A percentile compares a stretch with the other conserved stretches of the same genome.
Evolutionary conservation across 2,113 vertebrate genomes (phyloP).

Genomic region (Pelusios castaneus): DNA sequence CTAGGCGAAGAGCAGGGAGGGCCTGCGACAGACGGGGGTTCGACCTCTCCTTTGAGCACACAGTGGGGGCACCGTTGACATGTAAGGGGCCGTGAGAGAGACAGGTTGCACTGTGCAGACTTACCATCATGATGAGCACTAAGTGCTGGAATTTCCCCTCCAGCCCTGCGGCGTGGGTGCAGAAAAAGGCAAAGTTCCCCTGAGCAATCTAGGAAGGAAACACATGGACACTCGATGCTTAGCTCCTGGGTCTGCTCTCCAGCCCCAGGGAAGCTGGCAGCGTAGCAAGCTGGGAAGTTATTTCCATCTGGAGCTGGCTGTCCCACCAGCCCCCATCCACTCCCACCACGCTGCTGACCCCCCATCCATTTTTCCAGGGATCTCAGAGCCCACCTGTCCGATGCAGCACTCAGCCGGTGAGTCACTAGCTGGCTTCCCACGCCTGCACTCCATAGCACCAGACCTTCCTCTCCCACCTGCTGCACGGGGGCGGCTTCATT

Average conservation of each 20-base stretch:
- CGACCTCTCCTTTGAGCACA: neutral
- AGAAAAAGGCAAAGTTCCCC: conserved; percentile 81
- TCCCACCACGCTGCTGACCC: neutral
- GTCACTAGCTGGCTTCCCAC: neutral
- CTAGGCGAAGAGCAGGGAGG: neutral
- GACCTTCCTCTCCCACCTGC: neutral
- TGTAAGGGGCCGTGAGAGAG: no score
- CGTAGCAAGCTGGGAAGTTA: neutral
- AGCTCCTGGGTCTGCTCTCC: neutral
- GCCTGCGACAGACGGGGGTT: neutral
- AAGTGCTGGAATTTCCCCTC: conserved; percentile 77
- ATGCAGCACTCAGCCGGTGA: neutral
- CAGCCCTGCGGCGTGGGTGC: conserved; percentile 74
- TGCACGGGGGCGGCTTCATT: neutral
- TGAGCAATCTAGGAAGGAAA: conserved; percentile 73
- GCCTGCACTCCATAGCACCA: neutral
- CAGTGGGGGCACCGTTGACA: neutral
- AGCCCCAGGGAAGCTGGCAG: neutral
- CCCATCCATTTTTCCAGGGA: neutral
- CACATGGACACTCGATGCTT: neutral
- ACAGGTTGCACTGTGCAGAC: neutral
- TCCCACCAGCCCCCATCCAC: neutral
- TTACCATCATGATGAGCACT: conserved; percentile 78
- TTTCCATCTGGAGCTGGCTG: neutral
- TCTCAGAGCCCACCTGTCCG: neutral